Conservation (phyloP, 2,113 vertebrate species). For the Platichthys stellatus region DNA sequence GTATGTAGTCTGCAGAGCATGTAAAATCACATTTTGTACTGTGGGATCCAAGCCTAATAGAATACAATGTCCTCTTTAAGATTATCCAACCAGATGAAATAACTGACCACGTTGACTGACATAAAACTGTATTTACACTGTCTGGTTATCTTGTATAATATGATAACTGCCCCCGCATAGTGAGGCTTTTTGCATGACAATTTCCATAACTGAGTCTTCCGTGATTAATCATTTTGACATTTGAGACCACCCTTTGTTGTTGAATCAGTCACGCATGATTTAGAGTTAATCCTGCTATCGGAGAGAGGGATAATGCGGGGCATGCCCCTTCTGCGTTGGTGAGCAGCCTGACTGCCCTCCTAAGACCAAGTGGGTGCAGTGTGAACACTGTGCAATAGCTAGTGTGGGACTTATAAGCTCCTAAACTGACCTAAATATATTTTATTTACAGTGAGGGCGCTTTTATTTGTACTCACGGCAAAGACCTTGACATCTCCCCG, state of each 20-base stretch:
- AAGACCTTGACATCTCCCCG: constrained; percentile 89
- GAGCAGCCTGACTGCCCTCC: constrained; percentile 43
- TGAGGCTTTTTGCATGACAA: constrained; percentile 61
- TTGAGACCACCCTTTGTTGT: constrained; percentile 72
- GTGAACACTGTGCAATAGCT: constrained; percentile 41
- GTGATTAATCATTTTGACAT: constrained; percentile 71
- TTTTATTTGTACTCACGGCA: constrained; percentile 83
- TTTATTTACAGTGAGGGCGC: neutral
- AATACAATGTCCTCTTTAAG: no score
- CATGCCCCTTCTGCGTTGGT: constrained; percentile 35
- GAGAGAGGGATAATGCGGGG: constrained; percentile 57
- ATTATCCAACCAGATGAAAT: no score
- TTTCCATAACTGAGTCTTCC: constrained; percentile 57
- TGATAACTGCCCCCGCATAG: neutral
- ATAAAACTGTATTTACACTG: neutral
- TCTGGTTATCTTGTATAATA: constrained; percentile 5
- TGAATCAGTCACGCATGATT: constrained; percentile 76
- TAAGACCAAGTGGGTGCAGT: constrained; percentile 37
- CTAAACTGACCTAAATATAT: constrained; percentile 59
- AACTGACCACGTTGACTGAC: neutral
- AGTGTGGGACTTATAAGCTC: constrained; percentile 35
- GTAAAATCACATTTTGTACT: neutral
- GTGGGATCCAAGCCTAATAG: no score
- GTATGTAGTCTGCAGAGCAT: neutral
- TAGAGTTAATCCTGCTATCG: constrained; percentile 69